Evolutionary conservation across 2,888 invertebrate species (phyloP).

Genomic region (Heliothis peltigera): DNA sequence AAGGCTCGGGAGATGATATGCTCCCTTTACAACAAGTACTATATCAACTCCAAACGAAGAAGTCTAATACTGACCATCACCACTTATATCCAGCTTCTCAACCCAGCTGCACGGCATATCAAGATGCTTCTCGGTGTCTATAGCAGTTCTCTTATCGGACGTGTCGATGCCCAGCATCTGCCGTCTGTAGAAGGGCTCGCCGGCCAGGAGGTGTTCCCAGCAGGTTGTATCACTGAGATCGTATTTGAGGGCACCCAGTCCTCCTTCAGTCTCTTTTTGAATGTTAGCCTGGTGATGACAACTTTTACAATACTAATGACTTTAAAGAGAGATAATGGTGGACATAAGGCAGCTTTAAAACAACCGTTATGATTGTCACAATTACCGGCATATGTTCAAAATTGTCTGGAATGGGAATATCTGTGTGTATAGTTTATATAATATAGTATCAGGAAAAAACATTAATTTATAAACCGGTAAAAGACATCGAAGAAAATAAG

Average conservation of each 20-base stretch:
- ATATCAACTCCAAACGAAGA: too few species aligned
- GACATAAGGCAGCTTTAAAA: neutral
- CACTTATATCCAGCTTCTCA: constrained; percentile 91
- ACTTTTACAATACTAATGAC: neutral
- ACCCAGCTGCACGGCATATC: constrained; percentile 95
- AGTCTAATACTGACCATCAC: constrained; percentile 79
- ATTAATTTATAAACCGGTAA: too few species aligned
- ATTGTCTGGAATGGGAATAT: too few species aligned
- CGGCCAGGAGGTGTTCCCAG: constrained; percentile 94
- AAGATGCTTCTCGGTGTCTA: constrained; percentile 92
- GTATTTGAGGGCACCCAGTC: constrained; percentile 90
- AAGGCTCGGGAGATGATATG: too few species aligned
- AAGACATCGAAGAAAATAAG: too few species aligned
- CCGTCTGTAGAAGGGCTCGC: constrained; percentile 91
- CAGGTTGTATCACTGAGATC: constrained; percentile 89
- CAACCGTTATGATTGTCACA: too few species aligned
- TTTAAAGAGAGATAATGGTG: too few species aligned
- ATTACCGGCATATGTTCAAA: too few species aligned
- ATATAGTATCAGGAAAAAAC: too few species aligned
- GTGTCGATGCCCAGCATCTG: constrained; percentile 87
- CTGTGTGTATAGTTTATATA: too few species aligned
- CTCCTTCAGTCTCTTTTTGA: constrained; percentile 87
- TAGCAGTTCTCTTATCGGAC: constrained; percentile 79
- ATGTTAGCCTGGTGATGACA: constrained; percentile 66
- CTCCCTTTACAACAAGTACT: too few species aligned